Base-by-base conservation (phyloP, 2,888 invertebrate species). In the Loripinus fragilis region DNA sequence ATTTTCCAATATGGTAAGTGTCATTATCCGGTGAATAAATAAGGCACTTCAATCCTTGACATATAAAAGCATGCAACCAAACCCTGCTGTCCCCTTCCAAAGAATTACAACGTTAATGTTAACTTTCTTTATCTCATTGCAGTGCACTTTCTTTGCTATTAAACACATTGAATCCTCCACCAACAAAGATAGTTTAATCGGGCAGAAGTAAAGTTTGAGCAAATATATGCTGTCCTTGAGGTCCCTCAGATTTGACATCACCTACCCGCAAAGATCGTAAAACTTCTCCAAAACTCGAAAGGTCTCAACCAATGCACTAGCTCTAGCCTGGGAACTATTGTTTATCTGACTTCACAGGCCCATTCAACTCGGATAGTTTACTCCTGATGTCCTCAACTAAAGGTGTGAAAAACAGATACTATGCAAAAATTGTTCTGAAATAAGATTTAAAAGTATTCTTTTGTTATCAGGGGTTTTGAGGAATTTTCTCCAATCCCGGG, bases 211-310 rank as follows among this genome's bases (percentile, higher is more conserved):
- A 23, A 52, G 7, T 30, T 35, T 38, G 20, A 45, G 23, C 33
- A 0, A 70, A 10, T n/a, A 79, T 50, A 93, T 85, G 71, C 90
- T 92, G 80, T 93, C 93, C 81, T 93, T 92, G 28, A 93, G 87
- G 78, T 93, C 93, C 12, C 91, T 85, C 20, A 93, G 84, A 45
- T 89, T 88, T 3, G 90, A 87, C 85, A 91, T 90, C 38, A 91
- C 89, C 23, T 91, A 92, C 8, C 87, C 83, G 73, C 91, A 92
- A 30, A 90, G 86, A 76, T 90, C 87, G 76, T 86, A 88, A 85
- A 93, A 93, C 72, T 90, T 89, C 20, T 91, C 89, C 0, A 92
- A 90, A 68, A 90, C 88, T 5, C 79, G 79, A 3, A 91, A 84
- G 3, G 92, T 91, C 48, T 90, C 87, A 8, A 85, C 83, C 60